Evolutionary conservation across 1,140 invertebrate genomes (phyloP).

Genomic region (Ridgeia piscesae): DNA sequence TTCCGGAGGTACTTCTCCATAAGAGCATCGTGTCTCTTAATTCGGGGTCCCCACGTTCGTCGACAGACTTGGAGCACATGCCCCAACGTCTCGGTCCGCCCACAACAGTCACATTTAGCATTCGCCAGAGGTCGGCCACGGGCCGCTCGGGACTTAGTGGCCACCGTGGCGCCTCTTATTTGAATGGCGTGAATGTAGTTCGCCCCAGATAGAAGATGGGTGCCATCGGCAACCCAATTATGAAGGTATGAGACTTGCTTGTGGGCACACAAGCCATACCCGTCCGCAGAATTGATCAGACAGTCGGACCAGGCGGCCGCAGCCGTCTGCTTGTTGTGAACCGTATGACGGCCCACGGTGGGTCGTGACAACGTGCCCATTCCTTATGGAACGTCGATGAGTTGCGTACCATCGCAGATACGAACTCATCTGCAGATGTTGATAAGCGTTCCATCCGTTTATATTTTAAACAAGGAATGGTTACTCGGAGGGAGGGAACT

Average conservation of each 20-base stretch:
- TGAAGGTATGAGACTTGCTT: not conserved
- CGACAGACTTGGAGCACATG: not conserved
- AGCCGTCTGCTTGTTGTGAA: not conserved
- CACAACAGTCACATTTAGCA: not conserved
- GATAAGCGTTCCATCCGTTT: too few species aligned
- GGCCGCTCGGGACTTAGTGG: not conserved
- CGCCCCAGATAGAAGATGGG: not conserved
- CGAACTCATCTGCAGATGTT: too few species aligned
- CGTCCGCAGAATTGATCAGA: not conserved
- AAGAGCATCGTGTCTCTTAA: not conserved
- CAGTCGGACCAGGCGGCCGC: not conserved
- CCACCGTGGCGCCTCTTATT: not conserved
- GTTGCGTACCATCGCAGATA: too few species aligned
- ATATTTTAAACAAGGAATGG: too few species aligned
- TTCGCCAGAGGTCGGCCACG: too few species aligned
- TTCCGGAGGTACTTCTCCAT: not conserved
- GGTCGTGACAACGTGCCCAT: too few species aligned
- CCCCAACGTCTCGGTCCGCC: not conserved
- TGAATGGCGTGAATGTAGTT: not conserved
- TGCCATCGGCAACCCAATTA: not conserved
- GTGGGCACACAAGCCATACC: not conserved
- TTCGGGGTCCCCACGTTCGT: not conserved
- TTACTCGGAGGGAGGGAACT: too few species aligned
- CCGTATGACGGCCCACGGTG: conserved; percentile 47
- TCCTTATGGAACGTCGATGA: too few species aligned